Percentiles rank a stretch among this genome's conserved stretches.
Evolutionary conservation across 2,797 vertebrate genomes (phyloP).

Genomic region (Pipistrellus pipistrellus): DNA sequence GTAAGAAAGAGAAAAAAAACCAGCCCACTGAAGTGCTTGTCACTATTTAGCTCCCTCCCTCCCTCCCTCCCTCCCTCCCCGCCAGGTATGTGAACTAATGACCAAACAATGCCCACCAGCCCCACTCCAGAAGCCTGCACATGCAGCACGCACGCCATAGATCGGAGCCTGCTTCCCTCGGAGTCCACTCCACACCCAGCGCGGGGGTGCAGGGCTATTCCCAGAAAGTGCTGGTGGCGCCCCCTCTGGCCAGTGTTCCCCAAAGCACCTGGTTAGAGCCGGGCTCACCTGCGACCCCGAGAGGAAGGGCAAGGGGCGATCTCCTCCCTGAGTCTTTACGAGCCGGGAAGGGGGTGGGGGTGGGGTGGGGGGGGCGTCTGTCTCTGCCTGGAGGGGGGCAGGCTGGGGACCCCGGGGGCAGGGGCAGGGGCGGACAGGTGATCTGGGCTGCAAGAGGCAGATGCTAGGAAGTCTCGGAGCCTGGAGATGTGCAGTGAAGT

Average conservation of each 20-base stretch:
- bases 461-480: background rate
- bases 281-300: background rate
- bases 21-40: slow-evolving; percentile 54
- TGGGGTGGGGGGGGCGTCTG: rapidly evolving
- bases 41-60: slow-evolving; percentile 71
- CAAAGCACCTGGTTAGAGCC: background rate
- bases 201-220: background rate
- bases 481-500: background rate
- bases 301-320: rapidly evolving
- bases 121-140: background rate
- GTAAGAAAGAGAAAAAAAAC: slow-evolving; percentile 66
- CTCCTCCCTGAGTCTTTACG: background rate
- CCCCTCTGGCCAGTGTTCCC: too few relatives aligned
- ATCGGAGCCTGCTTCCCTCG: background rate
- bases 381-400: background rate
- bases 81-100: slow-evolving; percentile 49
- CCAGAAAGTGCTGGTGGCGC: background rate
- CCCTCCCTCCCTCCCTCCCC: background rate
- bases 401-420: rapidly evolving
- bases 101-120: background rate
- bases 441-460: rapidly evolving
- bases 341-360: background rate
- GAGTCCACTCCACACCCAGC: background rate
- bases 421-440: background rate
- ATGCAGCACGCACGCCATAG: background rate